These are phyloP conservation scores for Drosophila emarginata DNA, from an alignment of 2,888 invertebrate genomes.

Conservation along the genomic window DNA sequence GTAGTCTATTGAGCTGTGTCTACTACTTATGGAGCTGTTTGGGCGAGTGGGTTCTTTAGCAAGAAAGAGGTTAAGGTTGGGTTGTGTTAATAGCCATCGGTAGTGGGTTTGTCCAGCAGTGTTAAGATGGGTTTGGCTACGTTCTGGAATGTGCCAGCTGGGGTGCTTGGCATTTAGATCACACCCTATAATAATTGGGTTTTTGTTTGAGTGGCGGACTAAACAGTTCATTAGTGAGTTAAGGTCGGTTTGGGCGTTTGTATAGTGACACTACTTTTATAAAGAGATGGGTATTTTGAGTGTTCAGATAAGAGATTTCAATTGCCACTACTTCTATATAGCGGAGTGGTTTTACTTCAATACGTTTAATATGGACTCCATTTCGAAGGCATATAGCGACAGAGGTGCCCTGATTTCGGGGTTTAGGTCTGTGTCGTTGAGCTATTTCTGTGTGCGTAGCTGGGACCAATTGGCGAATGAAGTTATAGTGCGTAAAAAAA, in stretches of 20 bases:
- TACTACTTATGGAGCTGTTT: not conserved
- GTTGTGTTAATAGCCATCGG: not conserved
- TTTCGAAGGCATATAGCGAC: not conserved
- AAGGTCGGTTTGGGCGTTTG: not conserved
- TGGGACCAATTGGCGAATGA: no score
- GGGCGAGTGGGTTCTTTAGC: not conserved
- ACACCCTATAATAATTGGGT: not conserved
- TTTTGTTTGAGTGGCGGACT: not conserved
- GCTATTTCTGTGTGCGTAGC: not conserved
- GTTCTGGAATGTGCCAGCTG: constrained; percentile 10
- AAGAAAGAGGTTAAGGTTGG: not conserved
- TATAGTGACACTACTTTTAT: not conserved
- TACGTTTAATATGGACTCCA: not conserved
- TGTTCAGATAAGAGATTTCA: not conserved
- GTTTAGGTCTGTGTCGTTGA: not conserved
- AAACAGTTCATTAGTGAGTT: not conserved
- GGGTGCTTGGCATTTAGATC: constrained; percentile 23
- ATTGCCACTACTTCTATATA: not conserved
- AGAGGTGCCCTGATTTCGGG: not conserved
- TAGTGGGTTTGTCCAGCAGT: not conserved
- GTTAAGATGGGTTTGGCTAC: not conserved
- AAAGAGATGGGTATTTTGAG: no score
- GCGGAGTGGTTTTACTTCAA: not conserved
- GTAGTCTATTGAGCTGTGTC: constrained; percentile 13
- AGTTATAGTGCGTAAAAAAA: no score